These are phyloP conservation scores for Forbesichthys agassizii DNA, from an alignment of 2,113 vertebrate genomes.

Conservation along the genomic window DNA sequence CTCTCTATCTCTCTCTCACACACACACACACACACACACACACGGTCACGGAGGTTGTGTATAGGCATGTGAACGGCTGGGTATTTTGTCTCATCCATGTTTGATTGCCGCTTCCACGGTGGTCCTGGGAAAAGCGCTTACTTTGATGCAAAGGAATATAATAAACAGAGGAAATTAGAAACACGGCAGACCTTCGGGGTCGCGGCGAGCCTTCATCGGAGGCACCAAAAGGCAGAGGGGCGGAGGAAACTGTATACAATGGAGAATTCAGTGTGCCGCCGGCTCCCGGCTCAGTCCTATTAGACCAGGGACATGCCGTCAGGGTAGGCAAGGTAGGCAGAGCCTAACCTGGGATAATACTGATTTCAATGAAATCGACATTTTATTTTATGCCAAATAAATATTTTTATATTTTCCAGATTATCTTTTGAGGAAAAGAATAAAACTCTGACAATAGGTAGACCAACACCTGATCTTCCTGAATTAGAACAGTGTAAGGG, in stretches of 20 bases:
- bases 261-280: constrained; percentile 35
- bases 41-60: constrained; percentile 61
- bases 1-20: constrained; percentile 44
- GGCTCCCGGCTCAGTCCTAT: constrained; percentile 45
- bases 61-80: constrained; percentile 44
- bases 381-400: too few species aligned
- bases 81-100: constrained; percentile 71
- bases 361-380: too few species aligned
- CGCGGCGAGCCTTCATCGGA: constrained; percentile 40
- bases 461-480: too few species aligned
- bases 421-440: too few species aligned
- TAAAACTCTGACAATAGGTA: too few species aligned
- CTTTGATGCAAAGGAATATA: constrained; percentile 68
- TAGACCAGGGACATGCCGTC: constrained; percentile 4
- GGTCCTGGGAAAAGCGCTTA: constrained; percentile 54
- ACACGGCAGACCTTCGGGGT: constrained; percentile 58
- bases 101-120: constrained; percentile 69
- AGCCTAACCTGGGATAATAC: too few species aligned
- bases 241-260: constrained; percentile 57
- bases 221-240: constrained; percentile 12
- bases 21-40: background rate
- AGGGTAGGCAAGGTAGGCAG: too few species aligned
- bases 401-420: too few species aligned
- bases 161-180: constrained; percentile 74
- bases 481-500: too few species aligned